Conservation (phyloP, 2,888 invertebrate species). For the Scaptomyza cyrtandrae region DNA sequence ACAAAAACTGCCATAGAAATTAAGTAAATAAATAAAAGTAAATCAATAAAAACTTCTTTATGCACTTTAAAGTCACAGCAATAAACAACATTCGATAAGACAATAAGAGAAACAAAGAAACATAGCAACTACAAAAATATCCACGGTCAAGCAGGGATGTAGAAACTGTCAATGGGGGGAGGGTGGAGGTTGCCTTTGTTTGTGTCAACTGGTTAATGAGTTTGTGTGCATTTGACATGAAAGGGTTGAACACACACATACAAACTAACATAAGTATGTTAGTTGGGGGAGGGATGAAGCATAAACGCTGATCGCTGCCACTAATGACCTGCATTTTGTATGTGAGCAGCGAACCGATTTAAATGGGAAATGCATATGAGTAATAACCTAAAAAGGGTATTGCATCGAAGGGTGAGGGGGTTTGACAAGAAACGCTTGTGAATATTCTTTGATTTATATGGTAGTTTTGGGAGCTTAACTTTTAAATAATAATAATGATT, state of each 20-base stretch:
- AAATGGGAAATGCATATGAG: slow-evolving; percentile 4
- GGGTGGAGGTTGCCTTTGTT: slow-evolving; percentile 13
- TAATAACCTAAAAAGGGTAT: neutral
- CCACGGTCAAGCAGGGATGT: slow-evolving; percentile 8
- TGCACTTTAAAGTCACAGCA: slow-evolving; percentile 45
- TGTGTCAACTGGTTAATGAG: slow-evolving; percentile 57
- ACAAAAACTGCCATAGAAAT: slow-evolving; percentile 9
- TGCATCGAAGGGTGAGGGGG: neutral
- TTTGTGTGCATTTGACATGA: slow-evolving; percentile 43
- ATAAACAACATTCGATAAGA: slow-evolving; percentile 22
- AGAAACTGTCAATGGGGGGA: neutral
- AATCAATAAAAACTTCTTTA: slow-evolving; percentile 45
- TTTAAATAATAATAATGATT: neutral
- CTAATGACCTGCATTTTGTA: slow-evolving; percentile 78
- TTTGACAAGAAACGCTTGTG: neutral
- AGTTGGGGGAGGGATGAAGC: neutral
- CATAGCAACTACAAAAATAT: slow-evolving; percentile 29
- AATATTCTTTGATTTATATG: neutral
- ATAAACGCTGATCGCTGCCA: slow-evolving; percentile 43
- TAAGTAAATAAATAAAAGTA: slow-evolving; percentile 41
- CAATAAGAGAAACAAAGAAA: slow-evolving; percentile 14
- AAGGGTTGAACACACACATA: slow-evolving; percentile 16
- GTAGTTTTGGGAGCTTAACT: neutral
- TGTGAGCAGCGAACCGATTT: slow-evolving; percentile 24
- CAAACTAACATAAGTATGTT: neutral